phyloP scores from a whole-genome alignment of 2,797 vertebrate species.

The Artibeus lituratus region DNA sequence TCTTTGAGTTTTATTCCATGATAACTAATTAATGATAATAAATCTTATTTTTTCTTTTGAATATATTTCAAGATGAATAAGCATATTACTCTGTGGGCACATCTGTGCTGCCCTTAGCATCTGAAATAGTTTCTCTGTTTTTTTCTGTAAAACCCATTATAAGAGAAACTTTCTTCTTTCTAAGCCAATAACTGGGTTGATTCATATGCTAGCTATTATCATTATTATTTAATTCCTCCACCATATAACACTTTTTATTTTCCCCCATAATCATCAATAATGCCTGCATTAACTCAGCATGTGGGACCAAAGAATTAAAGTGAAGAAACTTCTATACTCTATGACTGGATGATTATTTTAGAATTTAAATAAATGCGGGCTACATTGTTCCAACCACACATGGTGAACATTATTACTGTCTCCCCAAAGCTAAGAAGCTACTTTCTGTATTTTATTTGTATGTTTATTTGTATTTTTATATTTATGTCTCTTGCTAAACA shows the following conservation, averaged over 20 bases:
- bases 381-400: background rate
- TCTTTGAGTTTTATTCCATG: background rate
- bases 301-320: background rate
- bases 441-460: conserved; percentile 44
- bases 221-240: conserved; percentile 58
- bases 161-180: conserved; percentile 3
- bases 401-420: conserved; percentile 22
- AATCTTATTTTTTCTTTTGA: conserved; percentile 44
- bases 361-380: conserved; percentile 44
- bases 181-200: conserved; percentile 18
- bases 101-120: conserved; percentile 32
- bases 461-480: conserved; percentile 49
- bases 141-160: background rate
- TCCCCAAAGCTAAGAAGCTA: conserved; percentile 43
- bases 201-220: background rate
- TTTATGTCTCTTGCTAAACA: conserved; percentile 62
- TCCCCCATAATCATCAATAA: conserved; percentile 28
- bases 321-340: background rate
- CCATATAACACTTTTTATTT: conserved; percentile 37
- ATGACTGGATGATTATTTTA: background rate
- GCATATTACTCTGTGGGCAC: background rate
- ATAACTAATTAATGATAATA: conserved; percentile 57
- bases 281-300: background rate
- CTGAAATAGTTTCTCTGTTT: conserved; percentile 18
- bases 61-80: conserved; percentile 31